Base-by-base conservation (phyloP, 2,888 invertebrate species). In the Phrixothrix hirtus region DNA sequence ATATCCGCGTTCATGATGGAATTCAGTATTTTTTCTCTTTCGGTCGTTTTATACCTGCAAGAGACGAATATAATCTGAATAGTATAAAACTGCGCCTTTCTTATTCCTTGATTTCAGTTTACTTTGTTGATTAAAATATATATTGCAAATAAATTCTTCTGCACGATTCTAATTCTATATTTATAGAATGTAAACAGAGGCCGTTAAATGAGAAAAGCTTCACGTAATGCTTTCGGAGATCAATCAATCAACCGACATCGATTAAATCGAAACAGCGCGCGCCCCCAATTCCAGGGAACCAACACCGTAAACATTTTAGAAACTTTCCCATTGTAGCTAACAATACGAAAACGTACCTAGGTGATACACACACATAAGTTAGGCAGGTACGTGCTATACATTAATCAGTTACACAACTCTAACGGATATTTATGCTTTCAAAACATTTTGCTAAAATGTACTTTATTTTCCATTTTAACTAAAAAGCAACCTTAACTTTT, bases 181-280 rank as follows among this genome's bases (percentile, higher is more conserved):
- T 39, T 50, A 45, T 36, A 32, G 29, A 30, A 32, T 21, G 46
- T 41, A 50, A 55, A 50, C 45, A 43, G 49, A 41, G 45, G 36
- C 26, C 4, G 35, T 46, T 48, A 54, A 55, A 55, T 55, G 50
- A 55, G 55, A 49, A 51, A 55, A 52, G 56, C 55, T 37, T 26
- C 17, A 32, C 44, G 44, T 50, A 55, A 55, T 55, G 50, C 44
- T 49, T 31, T 35, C 31, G 43, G 46, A 55, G 44, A 47, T 56
- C 51, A 52, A 56, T 56, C 56, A 56, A 56, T 56, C 56, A 51
- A 47, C 35, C 41, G 27, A 42, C 43, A 55, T 55, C 55, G 55
- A 55, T 55, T 55, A 55, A 55, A 47, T 37, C 51, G 17, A 51
- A 55, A 55, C 35, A 47, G 34, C 12, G 46, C n/a, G n/a, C 6